Percentiles rank a stretch among this genome's conserved stretches.
phyloP scores from a whole-genome alignment of 2,113 vertebrate genomes.

The Lucifuga dentata region DNA sequence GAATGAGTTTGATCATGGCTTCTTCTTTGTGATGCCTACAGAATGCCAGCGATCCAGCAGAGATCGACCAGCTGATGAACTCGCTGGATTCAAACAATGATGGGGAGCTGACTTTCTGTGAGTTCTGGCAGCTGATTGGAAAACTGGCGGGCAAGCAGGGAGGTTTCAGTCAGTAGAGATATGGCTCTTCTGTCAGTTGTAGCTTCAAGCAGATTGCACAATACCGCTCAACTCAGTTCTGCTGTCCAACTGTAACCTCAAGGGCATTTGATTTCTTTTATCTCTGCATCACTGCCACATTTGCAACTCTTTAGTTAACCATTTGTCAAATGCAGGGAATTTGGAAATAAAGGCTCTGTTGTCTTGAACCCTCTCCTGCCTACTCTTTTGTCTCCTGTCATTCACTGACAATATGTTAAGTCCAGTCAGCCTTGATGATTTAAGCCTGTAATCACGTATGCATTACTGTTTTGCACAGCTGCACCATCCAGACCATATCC shows the following conservation, averaged over 20 bases:
- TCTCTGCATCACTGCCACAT: conserved; percentile 25
- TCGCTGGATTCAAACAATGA: conserved; percentile 82
- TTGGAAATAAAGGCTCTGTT: conserved; percentile 71
- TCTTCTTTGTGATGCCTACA: conserved; percentile 58
- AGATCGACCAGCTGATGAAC: conserved; percentile 79
- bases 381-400: conserved; percentile 58
- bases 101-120: conserved; percentile 82
- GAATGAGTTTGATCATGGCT: conserved; percentile 1
- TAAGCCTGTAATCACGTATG: conserved; percentile 59
- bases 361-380: conserved; percentile 46
- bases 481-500: conserved; percentile 42
- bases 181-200: not conserved
- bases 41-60: conserved; percentile 71
- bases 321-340: conserved; percentile 54
- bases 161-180: conserved; percentile 70
- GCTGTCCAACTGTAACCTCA: conserved; percentile 18
- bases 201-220: conserved; percentile 23
- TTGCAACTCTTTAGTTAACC: conserved; percentile 54
- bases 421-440: conserved; percentile 55
- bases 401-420: conserved; percentile 51
- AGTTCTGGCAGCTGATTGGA: conserved; percentile 86
- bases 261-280: conserved; percentile 18
- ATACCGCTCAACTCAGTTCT: not conserved
- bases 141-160: conserved; percentile 77
- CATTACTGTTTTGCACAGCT: conserved; percentile 31